These are phyloP conservation scores for Pseudoips prasinana DNA, from an alignment of 2,888 invertebrate genomes.

Conservation along the genomic window DNA sequence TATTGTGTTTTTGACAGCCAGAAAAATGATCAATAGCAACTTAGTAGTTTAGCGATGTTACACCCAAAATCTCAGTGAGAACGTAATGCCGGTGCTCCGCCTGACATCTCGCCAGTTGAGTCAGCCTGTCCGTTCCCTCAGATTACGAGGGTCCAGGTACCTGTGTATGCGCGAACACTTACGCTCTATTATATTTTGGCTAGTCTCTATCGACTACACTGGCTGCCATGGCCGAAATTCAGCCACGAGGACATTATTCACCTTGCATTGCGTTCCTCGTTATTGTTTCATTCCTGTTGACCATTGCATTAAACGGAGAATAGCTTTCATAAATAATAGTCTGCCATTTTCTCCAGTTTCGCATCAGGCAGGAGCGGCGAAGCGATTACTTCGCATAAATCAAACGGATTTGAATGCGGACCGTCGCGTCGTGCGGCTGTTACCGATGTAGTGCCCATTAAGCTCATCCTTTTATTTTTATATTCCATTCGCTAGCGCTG, in stretches of 20 bases:
- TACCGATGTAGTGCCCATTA: constrained; percentile 52
- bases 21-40: too few relatives aligned
- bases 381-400: constrained; percentile 63
- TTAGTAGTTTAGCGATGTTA: too few relatives aligned
- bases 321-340: constrained; percentile 32
- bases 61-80: too few relatives aligned
- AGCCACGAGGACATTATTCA: neutral
- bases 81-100: too few relatives aligned
- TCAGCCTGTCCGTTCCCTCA: too few relatives aligned
- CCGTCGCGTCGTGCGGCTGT: constrained; percentile 42
- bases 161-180: too few relatives aligned
- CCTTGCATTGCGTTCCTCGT: neutral
- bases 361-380: constrained; percentile 39
- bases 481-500: constrained; percentile 28
- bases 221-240: too few relatives aligned
- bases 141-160: too few relatives aligned
- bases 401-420: constrained; percentile 62
- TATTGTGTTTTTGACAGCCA: too few relatives aligned
- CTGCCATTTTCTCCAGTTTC: constrained; percentile 32
- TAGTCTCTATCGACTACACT: too few relatives aligned
- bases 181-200: too few relatives aligned
- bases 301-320: constrained; percentile 19
- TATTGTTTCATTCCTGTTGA: constrained; percentile 22
- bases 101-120: too few relatives aligned
- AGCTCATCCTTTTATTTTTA: constrained; percentile 35